Conservation (phyloP, 2,113 vertebrate genomes). For the Prolemur simus region DNA sequence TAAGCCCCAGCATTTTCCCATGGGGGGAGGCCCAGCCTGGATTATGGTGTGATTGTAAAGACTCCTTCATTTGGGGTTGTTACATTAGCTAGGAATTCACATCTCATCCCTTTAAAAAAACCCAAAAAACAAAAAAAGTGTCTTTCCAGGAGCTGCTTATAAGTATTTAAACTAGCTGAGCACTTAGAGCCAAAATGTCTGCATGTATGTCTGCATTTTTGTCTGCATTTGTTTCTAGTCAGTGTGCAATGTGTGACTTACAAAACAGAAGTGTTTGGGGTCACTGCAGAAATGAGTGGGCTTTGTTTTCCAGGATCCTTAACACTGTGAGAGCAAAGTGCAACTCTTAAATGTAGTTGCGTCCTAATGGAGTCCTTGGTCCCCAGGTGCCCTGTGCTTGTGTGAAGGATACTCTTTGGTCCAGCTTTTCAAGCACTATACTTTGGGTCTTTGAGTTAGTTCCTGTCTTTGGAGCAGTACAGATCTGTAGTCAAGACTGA, state of each 20-base stretch:
- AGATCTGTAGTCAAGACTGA: background rate
- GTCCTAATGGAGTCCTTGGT: background rate
- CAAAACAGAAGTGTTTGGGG: background rate
- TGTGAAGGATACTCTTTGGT: background rate
- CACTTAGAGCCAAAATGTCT: background rate
- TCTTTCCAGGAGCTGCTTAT: conserved; percentile 26
- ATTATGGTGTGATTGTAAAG: background rate
- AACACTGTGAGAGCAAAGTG: background rate
- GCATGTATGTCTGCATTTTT: background rate
- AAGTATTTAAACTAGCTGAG: background rate
- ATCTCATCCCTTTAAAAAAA: background rate
- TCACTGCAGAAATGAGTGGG: background rate
- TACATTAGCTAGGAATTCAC: background rate
- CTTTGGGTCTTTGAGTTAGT: background rate
- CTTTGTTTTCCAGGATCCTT: background rate
- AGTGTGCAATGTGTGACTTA: background rate
- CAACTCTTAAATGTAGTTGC: background rate
- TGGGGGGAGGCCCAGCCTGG: no score
- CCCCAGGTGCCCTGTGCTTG: background rate
- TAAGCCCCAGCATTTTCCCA: fast-evolving
- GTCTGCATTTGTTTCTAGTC: background rate
- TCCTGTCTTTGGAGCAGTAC: background rate
- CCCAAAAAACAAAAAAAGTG: background rate
- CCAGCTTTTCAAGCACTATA: background rate
- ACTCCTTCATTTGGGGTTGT: background rate